These are phyloP conservation scores for Andrena fulva DNA, from an alignment of 2,888 invertebrate species.

Conservation along the genomic window DNA sequence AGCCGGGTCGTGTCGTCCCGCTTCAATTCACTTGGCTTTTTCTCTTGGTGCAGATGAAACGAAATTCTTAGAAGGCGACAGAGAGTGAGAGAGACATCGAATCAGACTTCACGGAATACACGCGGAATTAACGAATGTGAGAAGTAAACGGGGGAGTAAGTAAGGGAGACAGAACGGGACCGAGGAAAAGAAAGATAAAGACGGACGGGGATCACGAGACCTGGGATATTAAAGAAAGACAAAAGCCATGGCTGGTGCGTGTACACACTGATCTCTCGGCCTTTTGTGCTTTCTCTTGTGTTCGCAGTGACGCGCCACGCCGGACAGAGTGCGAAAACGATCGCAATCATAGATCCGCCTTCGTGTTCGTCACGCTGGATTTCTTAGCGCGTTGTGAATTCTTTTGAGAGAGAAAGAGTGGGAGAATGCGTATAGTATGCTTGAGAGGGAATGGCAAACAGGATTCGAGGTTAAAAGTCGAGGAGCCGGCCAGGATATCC, in stretches of 20 bases:
- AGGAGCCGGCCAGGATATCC: conserved; percentile 67
- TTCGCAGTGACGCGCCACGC: conserved; percentile 80
- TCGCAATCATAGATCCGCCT: conserved; percentile 51
- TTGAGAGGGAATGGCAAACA: conserved; percentile 20
- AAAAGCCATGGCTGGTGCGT: conserved; percentile 41
- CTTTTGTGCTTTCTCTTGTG: conserved; percentile 70
- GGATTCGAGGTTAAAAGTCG: conserved; percentile 36
- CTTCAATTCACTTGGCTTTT: conserved; percentile 58
- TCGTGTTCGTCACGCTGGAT: conserved; percentile 31
- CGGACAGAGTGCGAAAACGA: conserved; percentile 41
- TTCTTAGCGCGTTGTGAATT: conserved; percentile 8
- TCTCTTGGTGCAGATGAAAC: conserved; percentile 70
- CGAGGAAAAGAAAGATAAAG: conserved; percentile 24
- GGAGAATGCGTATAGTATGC: conserved; percentile 59
- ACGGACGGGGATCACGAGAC: conserved; percentile 36
- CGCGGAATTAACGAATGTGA: conserved; percentile 32
- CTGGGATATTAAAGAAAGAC: conserved; percentile 39
- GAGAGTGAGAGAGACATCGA: conserved; percentile 68
- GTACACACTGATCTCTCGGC: conserved; percentile 72
- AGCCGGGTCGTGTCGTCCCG: conserved; percentile 8
- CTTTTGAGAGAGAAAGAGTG: conserved; percentile 19
- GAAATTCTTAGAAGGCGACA: conserved; percentile 73
- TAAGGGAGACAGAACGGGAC: conserved; percentile 5
- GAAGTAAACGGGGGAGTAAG: conserved; percentile 17
- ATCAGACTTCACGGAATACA: conserved; percentile 60